Base-by-base conservation (phyloP, 2,888 invertebrate species). In the Stictocephala bisonia region DNA sequence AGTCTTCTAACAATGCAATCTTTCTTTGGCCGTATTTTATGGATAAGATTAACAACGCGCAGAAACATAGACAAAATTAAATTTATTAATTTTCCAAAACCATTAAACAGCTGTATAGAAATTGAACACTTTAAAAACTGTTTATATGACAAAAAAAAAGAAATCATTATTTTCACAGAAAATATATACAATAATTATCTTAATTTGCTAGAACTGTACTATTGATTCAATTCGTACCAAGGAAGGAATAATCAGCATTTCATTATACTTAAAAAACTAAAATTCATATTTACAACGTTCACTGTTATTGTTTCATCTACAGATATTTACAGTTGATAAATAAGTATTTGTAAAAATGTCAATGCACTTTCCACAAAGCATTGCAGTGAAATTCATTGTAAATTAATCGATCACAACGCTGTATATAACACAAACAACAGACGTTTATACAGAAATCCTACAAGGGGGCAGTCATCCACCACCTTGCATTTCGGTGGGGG, bases 101-200 rank as follows among this genome's bases (percentile, higher is more conserved):
- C 73, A 70, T 70, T 29, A 69, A 73, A 69, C 69, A 70, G 70
- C 60, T 70, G 44, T 73, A 70, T 73, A 73, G 73, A 73, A 73
- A 73, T 60, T 73, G 73, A 73, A 73, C 73, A 73, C 73, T 73
- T 73, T 60, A 73, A 73, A 67, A 73, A 73, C 73, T 73, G 73
- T 73, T 72, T 66, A 72, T 66, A 66, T 53, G 64, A 66, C 60
- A 22, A 60, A 51, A 66, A 66, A 51, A 50, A 53, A 60, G 44
- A 51, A 72, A 64, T 72, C 35, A 66, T 31, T 66, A 72, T 72
- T 72, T 72, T 72, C 72, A 72, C 72, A 72, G 72, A 72, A 68
- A 72, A 72, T 72, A 72, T 72, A 58, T 72, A 67, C 68, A 72
- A 64, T 44, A 66, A 66, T 56, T 41, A 56, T 68, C 68, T 68